These are phyloP conservation scores for Chirona hameri DNA, from an alignment of 2,888 invertebrate species.

Conservation along the genomic window DNA sequence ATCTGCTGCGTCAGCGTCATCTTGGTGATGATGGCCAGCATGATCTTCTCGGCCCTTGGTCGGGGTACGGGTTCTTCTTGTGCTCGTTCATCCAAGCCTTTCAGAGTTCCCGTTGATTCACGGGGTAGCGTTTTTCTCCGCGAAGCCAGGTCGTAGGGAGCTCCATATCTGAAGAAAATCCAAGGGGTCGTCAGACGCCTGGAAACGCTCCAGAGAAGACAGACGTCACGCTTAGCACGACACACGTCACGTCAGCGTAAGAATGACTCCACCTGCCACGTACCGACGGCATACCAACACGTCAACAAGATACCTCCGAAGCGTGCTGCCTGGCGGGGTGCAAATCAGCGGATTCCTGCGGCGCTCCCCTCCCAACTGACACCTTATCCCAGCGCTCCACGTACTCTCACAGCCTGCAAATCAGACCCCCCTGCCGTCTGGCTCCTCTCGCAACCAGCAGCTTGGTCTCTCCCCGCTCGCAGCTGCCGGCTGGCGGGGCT, in stretches of 20 bases:
- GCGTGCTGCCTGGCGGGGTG: neutral
- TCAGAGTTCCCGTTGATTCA: slow-evolving; percentile 93
- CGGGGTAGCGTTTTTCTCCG: slow-evolving; percentile 95
- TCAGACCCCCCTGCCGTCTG: no score
- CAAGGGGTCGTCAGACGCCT: neutral
- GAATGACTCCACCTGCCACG: no score
- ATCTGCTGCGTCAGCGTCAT: slow-evolving; percentile 64
- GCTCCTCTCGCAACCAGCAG: no score
- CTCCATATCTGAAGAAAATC: slow-evolving; percentile 45
- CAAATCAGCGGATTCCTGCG: neutral
- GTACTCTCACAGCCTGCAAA: no score
- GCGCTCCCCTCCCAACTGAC: neutral
- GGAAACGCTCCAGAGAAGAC: no score
- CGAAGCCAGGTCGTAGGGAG: slow-evolving; percentile 83
- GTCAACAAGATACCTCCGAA: no score
- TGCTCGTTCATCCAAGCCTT: slow-evolving; percentile 99
- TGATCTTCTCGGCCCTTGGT: slow-evolving; percentile 97
- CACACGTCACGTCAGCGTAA: no score
- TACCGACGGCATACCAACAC: no score
- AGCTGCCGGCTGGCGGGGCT: neutral
- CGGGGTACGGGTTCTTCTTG: slow-evolving; percentile 98
- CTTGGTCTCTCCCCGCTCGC: no score
- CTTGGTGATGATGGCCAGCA: slow-evolving; percentile 65
- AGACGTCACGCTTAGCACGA: no score
- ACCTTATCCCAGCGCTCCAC: no score